Conservation (phyloP, 2,888 invertebrate species). For the Cylindroiulus punctatus region DNA sequence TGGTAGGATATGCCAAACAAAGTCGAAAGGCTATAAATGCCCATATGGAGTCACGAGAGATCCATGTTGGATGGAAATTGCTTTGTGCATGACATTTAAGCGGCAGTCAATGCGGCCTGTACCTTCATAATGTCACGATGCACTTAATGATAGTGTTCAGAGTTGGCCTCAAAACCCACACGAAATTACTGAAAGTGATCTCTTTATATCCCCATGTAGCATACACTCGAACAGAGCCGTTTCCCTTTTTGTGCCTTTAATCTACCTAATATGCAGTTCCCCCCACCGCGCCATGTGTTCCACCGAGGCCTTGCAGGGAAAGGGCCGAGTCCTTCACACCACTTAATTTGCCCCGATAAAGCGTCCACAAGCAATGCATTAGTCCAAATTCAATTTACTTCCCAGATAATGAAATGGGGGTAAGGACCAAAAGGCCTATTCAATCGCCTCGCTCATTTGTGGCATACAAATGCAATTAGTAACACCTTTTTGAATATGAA, state of each 20-base stretch:
- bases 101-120: constrained; percentile 7
- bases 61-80: constrained; percentile 43
- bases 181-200: constrained; percentile 45
- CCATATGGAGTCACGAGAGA: constrained; percentile 43
- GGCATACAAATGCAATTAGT: background rate
- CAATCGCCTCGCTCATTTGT: background rate
- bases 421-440: constrained; percentile 25
- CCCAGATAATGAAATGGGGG: constrained; percentile 32
- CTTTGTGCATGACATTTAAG: constrained; percentile 39
- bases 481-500: background rate
- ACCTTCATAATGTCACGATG: constrained; percentile 43
- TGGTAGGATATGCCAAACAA: background rate
- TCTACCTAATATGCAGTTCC: constrained; percentile 26
- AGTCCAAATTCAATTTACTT: constrained; percentile 48
- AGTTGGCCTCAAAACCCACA: constrained; percentile 43
- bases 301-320: background rate
- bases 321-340: constrained; percentile 9
- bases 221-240: background rate
- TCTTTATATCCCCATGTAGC: constrained; percentile 25
- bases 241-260: constrained; percentile 34
- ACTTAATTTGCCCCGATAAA: constrained; percentile 45
- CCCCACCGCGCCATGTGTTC: constrained; percentile 2
- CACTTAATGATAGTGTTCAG: constrained; percentile 42
- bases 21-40: constrained; percentile 43
- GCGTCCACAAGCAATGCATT: constrained; percentile 19